These are phyloP conservation scores for Ariolimax columbianus DNA, from an alignment of 2,888 invertebrate genomes.

Conservation along the genomic window DNA sequence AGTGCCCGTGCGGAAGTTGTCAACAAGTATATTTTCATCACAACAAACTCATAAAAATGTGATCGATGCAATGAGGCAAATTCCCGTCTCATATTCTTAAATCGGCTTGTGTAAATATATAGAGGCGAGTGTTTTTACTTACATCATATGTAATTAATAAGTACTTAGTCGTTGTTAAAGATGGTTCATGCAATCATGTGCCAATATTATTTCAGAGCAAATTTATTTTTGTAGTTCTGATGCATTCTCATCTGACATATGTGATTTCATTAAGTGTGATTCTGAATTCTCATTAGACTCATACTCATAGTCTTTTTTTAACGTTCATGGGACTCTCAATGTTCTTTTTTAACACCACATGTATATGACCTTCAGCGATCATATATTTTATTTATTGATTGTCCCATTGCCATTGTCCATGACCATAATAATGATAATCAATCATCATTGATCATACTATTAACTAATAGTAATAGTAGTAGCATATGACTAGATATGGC, in stretches of 20 bases:
- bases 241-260: too few relatives aligned
- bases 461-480: too few relatives aligned
- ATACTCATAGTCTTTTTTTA: not conserved
- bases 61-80: not conserved
- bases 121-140: not conserved
- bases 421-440: too few relatives aligned
- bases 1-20: not conserved
- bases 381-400: too few relatives aligned
- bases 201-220: not conserved
- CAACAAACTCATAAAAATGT: slow-evolving; percentile 8
- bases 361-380: too few relatives aligned
- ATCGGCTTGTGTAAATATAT: not conserved
- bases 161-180: not conserved
- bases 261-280: too few relatives aligned
- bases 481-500: too few relatives aligned
- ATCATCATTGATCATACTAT: too few relatives aligned
- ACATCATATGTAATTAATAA: not conserved
- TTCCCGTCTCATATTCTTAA: not conserved
- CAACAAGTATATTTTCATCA: not conserved
- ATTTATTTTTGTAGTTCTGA: too few relatives aligned
- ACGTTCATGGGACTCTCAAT: too few relatives aligned
- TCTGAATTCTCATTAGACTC: not conserved
- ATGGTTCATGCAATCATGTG: not conserved
- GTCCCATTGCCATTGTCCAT: too few relatives aligned
- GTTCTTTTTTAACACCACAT: too few relatives aligned